phyloP scores from a whole-genome alignment of 2,888 invertebrate species.

The Tetrapedia diversipes region DNA sequence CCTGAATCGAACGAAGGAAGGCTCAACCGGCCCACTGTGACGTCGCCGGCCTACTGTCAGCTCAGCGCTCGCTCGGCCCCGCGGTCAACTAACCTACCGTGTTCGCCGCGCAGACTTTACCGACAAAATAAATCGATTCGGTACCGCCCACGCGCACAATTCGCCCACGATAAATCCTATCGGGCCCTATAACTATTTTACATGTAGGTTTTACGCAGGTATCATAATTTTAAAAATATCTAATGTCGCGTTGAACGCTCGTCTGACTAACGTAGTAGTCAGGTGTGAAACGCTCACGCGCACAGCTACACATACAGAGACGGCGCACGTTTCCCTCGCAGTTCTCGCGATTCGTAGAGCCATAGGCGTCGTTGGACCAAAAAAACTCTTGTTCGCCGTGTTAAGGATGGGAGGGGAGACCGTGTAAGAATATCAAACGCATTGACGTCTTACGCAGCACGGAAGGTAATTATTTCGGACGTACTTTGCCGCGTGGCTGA shows the following conservation, averaged over 20 bases:
- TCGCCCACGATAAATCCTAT: constrained; percentile 58
- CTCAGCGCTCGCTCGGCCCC: constrained; percentile 83
- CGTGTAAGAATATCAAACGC: constrained; percentile 66
- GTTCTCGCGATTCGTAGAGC: constrained; percentile 71
- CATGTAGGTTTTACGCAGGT: constrained; percentile 4
- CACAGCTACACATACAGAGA: constrained; percentile 60
- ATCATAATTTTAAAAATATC: neutral
- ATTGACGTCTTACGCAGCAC: constrained; percentile 73
- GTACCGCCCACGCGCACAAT: constrained; percentile 44
- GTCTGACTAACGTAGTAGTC: constrained; percentile 79
- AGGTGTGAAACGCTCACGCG: constrained; percentile 82
- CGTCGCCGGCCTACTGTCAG: constrained; percentile 85
- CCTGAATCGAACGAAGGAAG: constrained; percentile 82
- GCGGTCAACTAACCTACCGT: constrained; percentile 83
- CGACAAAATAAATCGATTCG: constrained; percentile 70
- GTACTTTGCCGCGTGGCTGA: constrained; percentile 59
- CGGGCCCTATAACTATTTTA: constrained; percentile 45
- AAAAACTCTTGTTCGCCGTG: constrained; percentile 58
- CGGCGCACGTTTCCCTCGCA: constrained; percentile 74
- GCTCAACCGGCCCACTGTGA: constrained; percentile 84
- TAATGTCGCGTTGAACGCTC: constrained; percentile 60
- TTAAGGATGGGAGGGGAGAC: constrained; percentile 24
- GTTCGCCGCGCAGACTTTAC: constrained; percentile 74
- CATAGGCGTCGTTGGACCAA: constrained; percentile 69
- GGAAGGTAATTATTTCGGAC: constrained; percentile 71